Evolutionary conservation across 2,888 invertebrate species (phyloP).

Genomic region (Drosophila atripex): DNA sequence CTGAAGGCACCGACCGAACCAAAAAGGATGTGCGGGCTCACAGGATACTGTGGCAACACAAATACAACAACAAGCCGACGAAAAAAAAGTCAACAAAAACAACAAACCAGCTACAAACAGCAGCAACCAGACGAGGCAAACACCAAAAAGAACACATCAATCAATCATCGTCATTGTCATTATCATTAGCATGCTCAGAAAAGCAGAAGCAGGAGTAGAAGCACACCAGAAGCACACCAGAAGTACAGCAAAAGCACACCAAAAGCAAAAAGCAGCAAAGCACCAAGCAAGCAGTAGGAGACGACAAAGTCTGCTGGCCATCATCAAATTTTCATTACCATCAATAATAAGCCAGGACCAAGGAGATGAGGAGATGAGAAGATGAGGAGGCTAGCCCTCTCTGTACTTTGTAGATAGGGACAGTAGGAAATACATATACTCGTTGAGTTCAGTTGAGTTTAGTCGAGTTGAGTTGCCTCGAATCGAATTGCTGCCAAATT

Average conservation of each 20-base stretch:
- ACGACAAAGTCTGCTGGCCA: constrained; percentile 46
- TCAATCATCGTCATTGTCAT: constrained; percentile 66
- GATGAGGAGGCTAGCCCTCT: background rate
- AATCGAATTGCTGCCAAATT: constrained; percentile 40
- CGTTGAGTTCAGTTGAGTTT: background rate
- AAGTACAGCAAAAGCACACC: background rate
- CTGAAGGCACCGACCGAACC: background rate
- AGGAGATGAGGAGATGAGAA: constrained; percentile 2
- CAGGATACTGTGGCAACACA: background rate
- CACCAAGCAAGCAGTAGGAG: background rate
- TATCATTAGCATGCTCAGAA: constrained; percentile 59
- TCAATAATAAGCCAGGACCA: constrained; percentile 57
- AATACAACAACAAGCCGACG: background rate
- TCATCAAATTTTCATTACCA: constrained; percentile 73
- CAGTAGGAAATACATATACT: background rate
- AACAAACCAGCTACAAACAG: background rate
- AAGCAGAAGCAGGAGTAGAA: constrained; percentile 7
- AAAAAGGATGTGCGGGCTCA: background rate
- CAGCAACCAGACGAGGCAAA: constrained; percentile 22
- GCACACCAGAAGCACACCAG: background rate
- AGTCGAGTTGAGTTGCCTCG: background rate
- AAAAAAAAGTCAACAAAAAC: background rate
- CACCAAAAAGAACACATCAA: constrained; percentile 47
- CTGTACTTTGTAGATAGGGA: constrained; percentile 3
- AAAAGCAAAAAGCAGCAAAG: constrained; percentile 5